A percentile compares a stretch with the other conserved stretches of the same genome.
These are phyloP conservation scores for Meliscaeva auricollis DNA, from an alignment of 2,888 invertebrate genomes.

Conservation along the genomic window DNA sequence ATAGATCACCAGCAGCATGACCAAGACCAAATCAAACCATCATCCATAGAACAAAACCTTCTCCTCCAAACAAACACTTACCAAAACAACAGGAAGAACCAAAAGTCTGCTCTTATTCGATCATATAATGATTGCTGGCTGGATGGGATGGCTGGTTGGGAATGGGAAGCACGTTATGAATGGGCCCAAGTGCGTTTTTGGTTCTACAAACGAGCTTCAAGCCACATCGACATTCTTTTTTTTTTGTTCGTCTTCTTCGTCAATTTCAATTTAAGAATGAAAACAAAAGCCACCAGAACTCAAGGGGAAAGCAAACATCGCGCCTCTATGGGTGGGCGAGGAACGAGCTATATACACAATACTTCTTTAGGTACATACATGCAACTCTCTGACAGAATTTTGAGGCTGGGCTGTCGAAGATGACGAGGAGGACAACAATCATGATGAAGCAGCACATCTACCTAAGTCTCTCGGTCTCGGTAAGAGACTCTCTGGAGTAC, in stretches of 20 bases:
- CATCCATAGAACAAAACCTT: slow-evolving; percentile 37
- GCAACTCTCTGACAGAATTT: slow-evolving; percentile 52
- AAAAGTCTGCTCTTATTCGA: slow-evolving; percentile 72
- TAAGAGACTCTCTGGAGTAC: slow-evolving; percentile 48
- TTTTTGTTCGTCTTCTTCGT: slow-evolving; percentile 25
- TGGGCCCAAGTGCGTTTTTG: slow-evolving; percentile 38
- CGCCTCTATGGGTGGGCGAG: slow-evolving; percentile 76
- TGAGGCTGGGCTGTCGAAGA: slow-evolving; percentile 74
- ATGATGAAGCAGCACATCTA: slow-evolving; percentile 64
- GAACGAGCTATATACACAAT: slow-evolving; percentile 10
- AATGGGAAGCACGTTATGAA: slow-evolving; percentile 21
- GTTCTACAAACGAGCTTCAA: slow-evolving; percentile 23
- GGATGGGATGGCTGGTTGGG: slow-evolving; percentile 34
- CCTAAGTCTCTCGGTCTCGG: slow-evolving; percentile 11
- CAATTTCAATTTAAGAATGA: slow-evolving; percentile 65
- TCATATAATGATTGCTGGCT: slow-evolving; percentile 66
- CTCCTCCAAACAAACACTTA: slow-evolving; percentile 40
- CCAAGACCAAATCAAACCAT: slow-evolving; percentile 37
- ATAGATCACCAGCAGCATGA: slow-evolving; percentile 65
- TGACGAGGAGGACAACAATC: slow-evolving; percentile 72
- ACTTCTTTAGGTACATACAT: not conserved
- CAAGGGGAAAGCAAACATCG: slow-evolving; percentile 76
- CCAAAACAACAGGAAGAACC: slow-evolving; percentile 72
- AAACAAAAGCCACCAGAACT: slow-evolving; percentile 71
- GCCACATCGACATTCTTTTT: slow-evolving; percentile 17